Evolutionary conservation across 2,797 vertebrate species (phyloP).

Genomic region (Melopsittacus undulatus): DNA sequence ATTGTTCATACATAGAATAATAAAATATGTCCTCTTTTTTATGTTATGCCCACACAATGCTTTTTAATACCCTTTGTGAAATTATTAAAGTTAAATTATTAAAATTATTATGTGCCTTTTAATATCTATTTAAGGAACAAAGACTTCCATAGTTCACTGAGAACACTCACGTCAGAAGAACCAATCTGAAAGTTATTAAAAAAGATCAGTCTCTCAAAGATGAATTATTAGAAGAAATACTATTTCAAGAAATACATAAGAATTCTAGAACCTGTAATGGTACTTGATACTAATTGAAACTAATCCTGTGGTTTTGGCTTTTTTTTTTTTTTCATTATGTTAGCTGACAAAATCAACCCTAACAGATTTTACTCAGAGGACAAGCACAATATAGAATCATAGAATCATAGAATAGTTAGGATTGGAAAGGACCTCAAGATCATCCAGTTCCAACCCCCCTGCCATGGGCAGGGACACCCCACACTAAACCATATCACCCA

Average conservation of each 20-base stretch:
- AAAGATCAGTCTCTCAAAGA: not conserved
- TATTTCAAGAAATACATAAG: not conserved
- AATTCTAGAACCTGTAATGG: not conserved
- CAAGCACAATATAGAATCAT: not conserved
- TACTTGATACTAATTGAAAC: not conserved
- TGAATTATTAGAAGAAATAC: not conserved
- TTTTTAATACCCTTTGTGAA: not conserved
- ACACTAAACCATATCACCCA: no score
- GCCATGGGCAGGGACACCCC: no score
- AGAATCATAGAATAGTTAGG: no score
- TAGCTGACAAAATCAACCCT: not conserved
- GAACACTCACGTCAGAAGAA: not conserved
- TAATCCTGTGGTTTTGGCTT: not conserved
- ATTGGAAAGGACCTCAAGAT: no score
- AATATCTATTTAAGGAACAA: not conserved
- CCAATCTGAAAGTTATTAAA: not conserved
- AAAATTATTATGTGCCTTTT: not conserved
- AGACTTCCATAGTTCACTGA: not conserved
- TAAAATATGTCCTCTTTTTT: not conserved
- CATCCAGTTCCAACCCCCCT: no score
- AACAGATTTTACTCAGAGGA: not conserved
- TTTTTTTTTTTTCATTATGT: not conserved
- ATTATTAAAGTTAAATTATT: not conserved
- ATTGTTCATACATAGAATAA: not conserved
- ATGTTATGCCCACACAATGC: not conserved